Percentiles rank a stretch among this genome's conserved stretches.
These are phyloP conservation scores for Sebastes baramenuke DNA, from an alignment of 2,797 vertebrate genomes.

Conservation along the genomic window DNA sequence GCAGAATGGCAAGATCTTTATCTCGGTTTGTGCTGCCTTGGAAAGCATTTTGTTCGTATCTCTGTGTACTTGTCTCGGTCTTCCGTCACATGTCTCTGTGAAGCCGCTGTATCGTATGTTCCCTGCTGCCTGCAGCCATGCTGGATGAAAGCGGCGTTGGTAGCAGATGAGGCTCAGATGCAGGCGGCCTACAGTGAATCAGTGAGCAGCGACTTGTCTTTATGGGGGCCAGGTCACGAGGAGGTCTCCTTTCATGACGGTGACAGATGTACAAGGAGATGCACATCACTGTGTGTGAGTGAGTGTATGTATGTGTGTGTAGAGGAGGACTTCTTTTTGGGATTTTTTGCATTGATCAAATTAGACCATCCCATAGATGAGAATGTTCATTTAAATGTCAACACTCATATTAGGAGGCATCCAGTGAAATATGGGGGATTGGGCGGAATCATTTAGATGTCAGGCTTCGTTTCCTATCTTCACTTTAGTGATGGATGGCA, in stretches of 20 bases:
- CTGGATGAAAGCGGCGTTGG: conserved; percentile 59
- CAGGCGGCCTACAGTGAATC: conserved; percentile 43
- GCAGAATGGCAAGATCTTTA: conserved; percentile 59
- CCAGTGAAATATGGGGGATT: conserved; percentile 66
- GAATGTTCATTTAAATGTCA: conserved; percentile 80
- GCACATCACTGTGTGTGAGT: neutral
- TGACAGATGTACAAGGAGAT: conserved; percentile 60
- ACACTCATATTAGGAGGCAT: conserved; percentile 57
- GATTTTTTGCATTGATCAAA: conserved; percentile 61
- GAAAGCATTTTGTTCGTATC: conserved; percentile 33
- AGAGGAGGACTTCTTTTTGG: neutral
- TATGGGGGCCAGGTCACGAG: conserved; percentile 60
- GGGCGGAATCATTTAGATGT: conserved; percentile 62
- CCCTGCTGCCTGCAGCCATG: conserved; percentile 54
- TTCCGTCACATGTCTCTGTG: conserved; percentile 46
- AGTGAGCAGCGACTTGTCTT: conserved; percentile 52
- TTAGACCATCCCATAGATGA: conserved; percentile 65
- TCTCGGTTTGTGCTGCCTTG: conserved; percentile 35
- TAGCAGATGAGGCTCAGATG: conserved; percentile 52
- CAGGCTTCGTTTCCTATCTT: conserved; percentile 55
- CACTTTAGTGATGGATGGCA: conserved; percentile 62
- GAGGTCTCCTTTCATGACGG: conserved; percentile 64
- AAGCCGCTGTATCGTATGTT: conserved; percentile 41
- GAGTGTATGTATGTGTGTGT: neutral
- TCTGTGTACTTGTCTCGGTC: conserved; percentile 40